phyloP scores from a whole-genome alignment of 2,797 vertebrate genomes.

The Zonotrichia albicollis region DNA sequence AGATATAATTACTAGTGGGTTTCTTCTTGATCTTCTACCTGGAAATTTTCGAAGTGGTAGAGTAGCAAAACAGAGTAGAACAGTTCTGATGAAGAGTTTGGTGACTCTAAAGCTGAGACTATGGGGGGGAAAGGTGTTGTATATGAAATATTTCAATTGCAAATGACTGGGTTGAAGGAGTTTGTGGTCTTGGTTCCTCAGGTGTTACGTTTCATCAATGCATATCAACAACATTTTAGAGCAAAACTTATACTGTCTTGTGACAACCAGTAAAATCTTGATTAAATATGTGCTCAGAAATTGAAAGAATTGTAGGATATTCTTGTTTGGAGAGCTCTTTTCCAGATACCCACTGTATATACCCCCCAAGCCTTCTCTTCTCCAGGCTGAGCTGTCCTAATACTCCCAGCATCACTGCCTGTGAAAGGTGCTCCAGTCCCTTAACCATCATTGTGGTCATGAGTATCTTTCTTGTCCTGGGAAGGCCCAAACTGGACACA shows the following conservation, averaged over 20 bases:
- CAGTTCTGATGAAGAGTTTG: neutral
- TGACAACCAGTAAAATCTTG: neutral
- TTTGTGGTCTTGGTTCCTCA: neutral
- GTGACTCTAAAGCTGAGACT: neutral
- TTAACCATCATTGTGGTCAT: neutral
- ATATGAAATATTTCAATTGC: neutral
- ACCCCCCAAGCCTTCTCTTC: neutral
- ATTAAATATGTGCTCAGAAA: neutral
- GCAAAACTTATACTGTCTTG: neutral
- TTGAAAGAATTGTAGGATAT: neutral
- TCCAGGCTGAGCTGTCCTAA: neutral
- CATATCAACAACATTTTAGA: neutral
- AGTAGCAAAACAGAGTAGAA: neutral
- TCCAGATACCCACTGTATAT: neutral
- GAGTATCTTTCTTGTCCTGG: neutral
- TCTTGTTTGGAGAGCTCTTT: neutral
- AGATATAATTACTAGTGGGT: neutral
- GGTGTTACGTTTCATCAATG: neutral
- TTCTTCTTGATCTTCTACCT: neutral
- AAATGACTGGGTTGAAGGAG: neutral
- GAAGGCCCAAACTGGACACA: neutral
- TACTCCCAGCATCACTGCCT: neutral
- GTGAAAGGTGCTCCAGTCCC: neutral
- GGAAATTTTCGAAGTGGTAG: neutral
- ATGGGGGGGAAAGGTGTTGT: neutral